Conservation (phyloP, 2,888 invertebrate genomes). For the Erpobdella octoculata region DNA sequence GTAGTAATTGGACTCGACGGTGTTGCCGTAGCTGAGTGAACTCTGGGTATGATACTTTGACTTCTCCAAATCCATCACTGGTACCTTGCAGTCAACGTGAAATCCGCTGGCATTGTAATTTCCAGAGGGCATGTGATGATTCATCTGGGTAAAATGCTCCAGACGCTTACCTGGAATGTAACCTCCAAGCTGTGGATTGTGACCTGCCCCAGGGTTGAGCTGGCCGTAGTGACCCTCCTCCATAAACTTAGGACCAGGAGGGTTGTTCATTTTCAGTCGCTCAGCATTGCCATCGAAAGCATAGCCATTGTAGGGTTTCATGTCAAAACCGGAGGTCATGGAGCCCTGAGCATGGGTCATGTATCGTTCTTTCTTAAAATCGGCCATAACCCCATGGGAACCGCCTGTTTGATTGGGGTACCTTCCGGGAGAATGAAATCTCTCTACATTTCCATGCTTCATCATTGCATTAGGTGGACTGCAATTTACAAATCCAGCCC, state of each 20-base stretch:
- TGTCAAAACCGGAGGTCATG: neutral
- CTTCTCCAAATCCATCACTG: neutral
- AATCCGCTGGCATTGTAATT: neutral
- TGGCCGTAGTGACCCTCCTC: neutral
- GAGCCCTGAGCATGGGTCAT: neutral
- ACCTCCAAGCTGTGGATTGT: neutral
- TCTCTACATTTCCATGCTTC: neutral
- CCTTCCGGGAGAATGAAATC: neutral
- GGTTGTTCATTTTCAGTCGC: neutral
- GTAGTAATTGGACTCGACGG: neutral
- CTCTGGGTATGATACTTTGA: neutral
- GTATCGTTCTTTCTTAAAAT: neutral
- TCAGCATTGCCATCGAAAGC: neutral
- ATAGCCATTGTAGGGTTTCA: neutral
- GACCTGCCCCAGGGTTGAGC: neutral
- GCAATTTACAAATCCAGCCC: neutral
- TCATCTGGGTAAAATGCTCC: conserved; percentile 2
- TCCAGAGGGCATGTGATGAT: neutral
- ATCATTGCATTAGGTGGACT: neutral
- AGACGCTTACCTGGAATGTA: conserved; percentile 3
- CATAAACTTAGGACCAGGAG: neutral
- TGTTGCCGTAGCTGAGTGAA: neutral
- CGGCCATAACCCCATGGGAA: neutral
- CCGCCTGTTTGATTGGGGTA: neutral
- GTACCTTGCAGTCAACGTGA: neutral